These are phyloP conservation scores for Lottia gigantea DNA, from an alignment of 2,888 invertebrate genomes.

Conservation along the genomic window DNA sequence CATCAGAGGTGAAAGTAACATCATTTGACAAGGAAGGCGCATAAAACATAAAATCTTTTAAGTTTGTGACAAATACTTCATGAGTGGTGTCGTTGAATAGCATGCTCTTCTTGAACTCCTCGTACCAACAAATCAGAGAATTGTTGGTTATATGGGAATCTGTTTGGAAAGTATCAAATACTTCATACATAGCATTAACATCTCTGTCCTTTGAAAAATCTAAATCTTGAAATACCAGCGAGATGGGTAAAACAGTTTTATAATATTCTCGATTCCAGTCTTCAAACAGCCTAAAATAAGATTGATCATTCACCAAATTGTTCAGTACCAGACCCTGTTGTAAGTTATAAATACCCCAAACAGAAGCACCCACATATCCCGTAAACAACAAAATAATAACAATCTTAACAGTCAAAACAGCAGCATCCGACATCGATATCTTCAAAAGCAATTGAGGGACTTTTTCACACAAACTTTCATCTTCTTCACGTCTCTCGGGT, in stretches of 20 bases:
- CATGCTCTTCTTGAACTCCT: background rate
- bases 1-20: constrained; percentile 31
- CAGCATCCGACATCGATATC: constrained; percentile 34
- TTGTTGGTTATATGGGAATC: constrained; percentile 14
- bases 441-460: constrained; percentile 30
- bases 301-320: no score
- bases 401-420: no score
- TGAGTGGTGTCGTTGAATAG: background rate
- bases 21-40: constrained; percentile 33
- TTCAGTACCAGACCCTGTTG: background rate
- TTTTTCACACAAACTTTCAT: constrained; percentile 43
- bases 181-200: background rate
- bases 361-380: constrained; percentile 2
- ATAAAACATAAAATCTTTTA: constrained; percentile 21
- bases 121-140: background rate
- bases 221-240: constrained; percentile 3
- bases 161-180: constrained; percentile 13
- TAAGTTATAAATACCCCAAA: constrained; percentile 6
- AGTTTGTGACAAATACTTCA: constrained; percentile 5
- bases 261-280: no score
- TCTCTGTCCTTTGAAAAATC: background rate
- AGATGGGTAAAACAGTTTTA: constrained; percentile 13
- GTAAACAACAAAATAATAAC: no score
- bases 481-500: constrained; percentile 29
- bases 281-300: background rate